Percentiles rank a stretch among this genome's conserved stretches.
These are phyloP conservation scores for Ecliptopera silaceata DNA, from an alignment of 2,888 invertebrate species.

Conservation along the genomic window DNA sequence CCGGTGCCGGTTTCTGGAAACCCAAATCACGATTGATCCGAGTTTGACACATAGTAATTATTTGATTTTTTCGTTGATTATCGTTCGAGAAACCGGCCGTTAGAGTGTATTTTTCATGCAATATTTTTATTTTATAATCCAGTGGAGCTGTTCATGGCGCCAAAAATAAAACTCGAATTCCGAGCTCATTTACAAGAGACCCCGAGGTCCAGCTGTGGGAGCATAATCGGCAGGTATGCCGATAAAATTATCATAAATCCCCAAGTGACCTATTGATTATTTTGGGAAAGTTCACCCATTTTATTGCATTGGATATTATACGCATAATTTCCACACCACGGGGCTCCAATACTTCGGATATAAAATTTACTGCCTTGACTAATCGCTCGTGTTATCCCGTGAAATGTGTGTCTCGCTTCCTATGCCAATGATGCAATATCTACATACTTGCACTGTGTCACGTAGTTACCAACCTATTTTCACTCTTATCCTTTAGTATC, in stretches of 20 bases:
- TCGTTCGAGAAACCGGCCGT: too few species aligned
- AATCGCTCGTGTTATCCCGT: slow-evolving; percentile 55
- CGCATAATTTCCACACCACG: slow-evolving; percentile 37
- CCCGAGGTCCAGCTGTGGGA: neutral
- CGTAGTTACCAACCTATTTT: slow-evolving; percentile 29
- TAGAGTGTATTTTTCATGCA: too few species aligned
- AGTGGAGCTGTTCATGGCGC: too few species aligned
- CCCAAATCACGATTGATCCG: too few species aligned
- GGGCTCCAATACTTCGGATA: slow-evolving; percentile 52
- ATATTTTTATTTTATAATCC: too few species aligned
- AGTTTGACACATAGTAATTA: too few species aligned
- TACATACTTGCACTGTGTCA: slow-evolving; percentile 14
- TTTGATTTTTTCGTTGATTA: too few species aligned
- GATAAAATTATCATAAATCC: slow-evolving; percentile 9
- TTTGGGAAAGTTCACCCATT: slow-evolving; percentile 13
- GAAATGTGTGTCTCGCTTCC: slow-evolving; percentile 51
- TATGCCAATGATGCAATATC: slow-evolving; percentile 37
- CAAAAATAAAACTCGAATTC: too few species aligned
- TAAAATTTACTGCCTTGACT: slow-evolving; percentile 58
- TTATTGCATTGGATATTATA: slow-evolving; percentile 20
- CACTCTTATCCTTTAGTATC: slow-evolving; percentile 29
- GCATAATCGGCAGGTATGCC: neutral
- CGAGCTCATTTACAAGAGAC: neutral
- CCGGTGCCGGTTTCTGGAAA: too few species aligned
- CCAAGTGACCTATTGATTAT: slow-evolving; percentile 10